These are phyloP conservation scores for Alviniconcha strummeri DNA, from an alignment of 2,888 invertebrate genomes.

Conservation along the genomic window DNA sequence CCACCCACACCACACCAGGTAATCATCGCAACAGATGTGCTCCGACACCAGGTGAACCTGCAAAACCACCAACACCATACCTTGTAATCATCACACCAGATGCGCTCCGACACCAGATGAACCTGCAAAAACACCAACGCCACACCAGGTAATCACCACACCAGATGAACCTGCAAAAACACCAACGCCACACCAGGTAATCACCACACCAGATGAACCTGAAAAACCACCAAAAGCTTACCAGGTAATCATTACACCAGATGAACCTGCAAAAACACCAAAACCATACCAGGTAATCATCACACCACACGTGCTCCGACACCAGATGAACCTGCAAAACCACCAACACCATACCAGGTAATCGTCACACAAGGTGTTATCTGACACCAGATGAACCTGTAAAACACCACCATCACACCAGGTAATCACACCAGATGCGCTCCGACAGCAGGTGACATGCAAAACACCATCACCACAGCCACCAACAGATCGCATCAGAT, in stretches of 20 bases:
- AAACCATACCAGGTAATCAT: slow-evolving; percentile 94
- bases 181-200: slow-evolving; percentile 87
- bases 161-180: slow-evolving; percentile 88
- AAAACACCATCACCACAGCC: too few species aligned
- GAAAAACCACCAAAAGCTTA: slow-evolving; percentile 77
- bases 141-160: slow-evolving; percentile 98
- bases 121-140: too few species aligned
- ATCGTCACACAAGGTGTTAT: slow-evolving; percentile 99
- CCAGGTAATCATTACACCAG: slow-evolving; percentile 99
- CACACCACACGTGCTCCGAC: slow-evolving; percentile 99
- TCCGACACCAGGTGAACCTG: slow-evolving; percentile 98
- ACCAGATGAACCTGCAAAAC: slow-evolving; percentile 91
- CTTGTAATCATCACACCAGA: too few species aligned
- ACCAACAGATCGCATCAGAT: too few species aligned
- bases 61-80: too few species aligned
- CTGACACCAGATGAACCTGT: slow-evolving; percentile 97
- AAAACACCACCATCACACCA: slow-evolving; percentile 81
- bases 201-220: slow-evolving; percentile 99
- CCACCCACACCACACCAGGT: slow-evolving; percentile 84
- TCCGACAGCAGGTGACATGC: slow-evolving; percentile 95
- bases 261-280: slow-evolving; percentile 80
- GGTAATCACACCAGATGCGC: slow-evolving; percentile 99
- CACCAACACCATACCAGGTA: slow-evolving; percentile 87
- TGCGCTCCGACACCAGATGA: too few species aligned
- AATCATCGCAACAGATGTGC: slow-evolving; percentile 99